A percentile compares a stretch with the other conserved stretches of the same genome.
Evolutionary conservation across 1,140 invertebrate species (phyloP).

Genomic region (Protaetia brevitarsis): DNA sequence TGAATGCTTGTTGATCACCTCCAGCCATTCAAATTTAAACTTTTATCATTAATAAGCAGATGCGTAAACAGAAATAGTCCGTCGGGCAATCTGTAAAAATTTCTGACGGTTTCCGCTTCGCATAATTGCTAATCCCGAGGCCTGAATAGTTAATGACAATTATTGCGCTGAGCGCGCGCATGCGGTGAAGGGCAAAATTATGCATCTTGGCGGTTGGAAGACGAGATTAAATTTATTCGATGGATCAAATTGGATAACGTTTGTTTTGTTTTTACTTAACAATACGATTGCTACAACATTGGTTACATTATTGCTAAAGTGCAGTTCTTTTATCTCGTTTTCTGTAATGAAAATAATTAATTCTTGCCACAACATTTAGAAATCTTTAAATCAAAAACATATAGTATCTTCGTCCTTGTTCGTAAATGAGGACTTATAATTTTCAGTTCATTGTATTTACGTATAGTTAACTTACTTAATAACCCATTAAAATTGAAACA

Average conservation of each 20-base stretch:
- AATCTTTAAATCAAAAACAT: too few species aligned
- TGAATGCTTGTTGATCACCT: background rate
- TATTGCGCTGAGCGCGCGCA: background rate
- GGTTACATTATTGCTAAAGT: too few species aligned
- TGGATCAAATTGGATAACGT: too few species aligned
- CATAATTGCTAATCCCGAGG: conserved; percentile 15
- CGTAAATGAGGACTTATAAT: background rate
- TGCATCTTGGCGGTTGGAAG: too few species aligned
- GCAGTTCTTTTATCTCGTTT: too few species aligned
- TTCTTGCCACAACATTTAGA: too few species aligned
- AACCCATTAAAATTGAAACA: background rate
- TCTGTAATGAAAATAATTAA: too few species aligned
- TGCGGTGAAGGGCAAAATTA: too few species aligned
- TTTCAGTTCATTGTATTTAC: conserved; percentile 10
- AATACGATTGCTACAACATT: too few species aligned
- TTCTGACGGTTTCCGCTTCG: background rate
- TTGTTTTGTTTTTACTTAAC: too few species aligned
- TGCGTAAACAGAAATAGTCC: conserved; percentile 9
- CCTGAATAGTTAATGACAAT: conserved; percentile 14
- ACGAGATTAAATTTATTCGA: too few species aligned
- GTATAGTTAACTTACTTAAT: conserved; percentile 11
- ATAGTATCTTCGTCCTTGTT: background rate
- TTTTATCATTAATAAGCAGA: conserved; percentile 17
- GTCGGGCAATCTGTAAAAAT: background rate
- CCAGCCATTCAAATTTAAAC: conserved; percentile 1